Evolutionary conservation across 2,797 vertebrate genomes (phyloP).

Genomic region (Hoplostethus mediterraneus): DNA sequence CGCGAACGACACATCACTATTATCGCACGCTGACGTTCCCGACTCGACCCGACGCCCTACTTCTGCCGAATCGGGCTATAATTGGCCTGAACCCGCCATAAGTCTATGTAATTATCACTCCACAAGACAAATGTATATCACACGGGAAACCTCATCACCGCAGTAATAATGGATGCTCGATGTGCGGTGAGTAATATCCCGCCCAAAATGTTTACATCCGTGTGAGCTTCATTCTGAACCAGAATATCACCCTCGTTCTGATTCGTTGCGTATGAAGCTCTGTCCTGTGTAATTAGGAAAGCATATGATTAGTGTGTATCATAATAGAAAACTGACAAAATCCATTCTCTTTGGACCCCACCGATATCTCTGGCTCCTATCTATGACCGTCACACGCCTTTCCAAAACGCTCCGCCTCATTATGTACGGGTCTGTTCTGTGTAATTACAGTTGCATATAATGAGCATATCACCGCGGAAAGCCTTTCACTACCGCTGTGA

Average conservation of each 20-base stretch:
- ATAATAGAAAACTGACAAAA: too few species aligned
- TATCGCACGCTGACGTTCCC: too few species aligned
- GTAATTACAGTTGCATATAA: constrained; percentile 58
- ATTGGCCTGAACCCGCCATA: too few species aligned
- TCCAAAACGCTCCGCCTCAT: constrained; percentile 14
- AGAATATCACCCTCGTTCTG: background rate
- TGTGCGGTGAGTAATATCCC: background rate
- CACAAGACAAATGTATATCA: background rate
- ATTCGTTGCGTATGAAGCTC: background rate
- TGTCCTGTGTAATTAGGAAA: background rate
- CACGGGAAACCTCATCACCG: background rate
- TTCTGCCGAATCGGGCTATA: too few species aligned
- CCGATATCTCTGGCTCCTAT: background rate
- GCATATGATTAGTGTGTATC: background rate
- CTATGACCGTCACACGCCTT: constrained; percentile 12
- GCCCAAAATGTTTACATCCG: background rate
- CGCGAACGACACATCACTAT: too few species aligned
- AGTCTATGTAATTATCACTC: constrained; percentile 7
- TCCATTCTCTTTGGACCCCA: too few species aligned
- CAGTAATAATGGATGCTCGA: background rate
- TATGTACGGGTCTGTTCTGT: constrained; percentile 17
- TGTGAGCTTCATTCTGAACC: background rate
- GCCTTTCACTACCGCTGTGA: constrained; percentile 36
- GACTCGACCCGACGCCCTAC: too few species aligned
- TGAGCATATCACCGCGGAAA: constrained; percentile 53